phyloP scores from a whole-genome alignment of 2,797 vertebrate species.

The Rousettus madagascariensis region DNA sequence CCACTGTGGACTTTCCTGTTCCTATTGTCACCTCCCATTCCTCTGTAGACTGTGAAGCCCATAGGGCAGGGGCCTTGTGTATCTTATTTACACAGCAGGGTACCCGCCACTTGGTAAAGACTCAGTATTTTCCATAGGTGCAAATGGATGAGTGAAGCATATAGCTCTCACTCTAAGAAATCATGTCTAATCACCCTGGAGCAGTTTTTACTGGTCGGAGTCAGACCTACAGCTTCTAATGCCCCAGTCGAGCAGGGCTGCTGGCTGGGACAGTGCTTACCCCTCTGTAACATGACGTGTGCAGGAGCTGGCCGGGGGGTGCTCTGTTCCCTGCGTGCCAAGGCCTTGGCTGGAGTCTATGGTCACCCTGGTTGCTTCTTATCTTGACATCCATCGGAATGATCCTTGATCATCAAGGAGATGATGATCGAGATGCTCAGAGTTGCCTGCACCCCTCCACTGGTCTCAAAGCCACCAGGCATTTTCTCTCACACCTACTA shows the following conservation, averaged over 20 bases:
- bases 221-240: not conserved
- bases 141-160: too few species aligned
- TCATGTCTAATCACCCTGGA: not conserved
- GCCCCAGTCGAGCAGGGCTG: not conserved
- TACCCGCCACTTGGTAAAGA: not conserved
- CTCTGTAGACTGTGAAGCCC: not conserved
- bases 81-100: not conserved
- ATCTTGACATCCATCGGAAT: not conserved
- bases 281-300: not conserved
- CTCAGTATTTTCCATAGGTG: not conserved
- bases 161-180: not conserved
- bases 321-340: not conserved
- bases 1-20: not conserved
- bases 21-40: not conserved
- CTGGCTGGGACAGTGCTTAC: not conserved
- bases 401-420: not conserved
- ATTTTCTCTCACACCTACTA: not conserved
- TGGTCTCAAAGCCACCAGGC: not conserved
- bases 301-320: not conserved
- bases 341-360: not conserved
- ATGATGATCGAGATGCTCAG: too few species aligned
- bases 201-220: not conserved
- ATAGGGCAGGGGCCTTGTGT: not conserved
- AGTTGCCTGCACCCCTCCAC: not conserved
- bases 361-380: not conserved